A percentile compares a stretch with the other conserved stretches of the same genome.
Evolutionary conservation across 1,140 invertebrate species (phyloP).

Genomic region (Zaprionus kolodkinae): DNA sequence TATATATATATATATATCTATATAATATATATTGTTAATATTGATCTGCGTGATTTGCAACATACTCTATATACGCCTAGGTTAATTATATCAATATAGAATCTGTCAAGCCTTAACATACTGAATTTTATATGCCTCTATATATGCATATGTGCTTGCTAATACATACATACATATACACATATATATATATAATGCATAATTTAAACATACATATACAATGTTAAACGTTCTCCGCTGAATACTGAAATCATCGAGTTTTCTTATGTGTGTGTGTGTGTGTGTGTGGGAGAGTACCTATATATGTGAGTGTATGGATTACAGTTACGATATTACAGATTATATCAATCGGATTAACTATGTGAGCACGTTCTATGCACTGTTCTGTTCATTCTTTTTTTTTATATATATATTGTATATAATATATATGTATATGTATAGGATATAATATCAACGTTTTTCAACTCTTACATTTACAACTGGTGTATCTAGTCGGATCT

Average conservation of each 20-base stretch:
- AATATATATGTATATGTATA: constrained; percentile 39
- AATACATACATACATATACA: constrained; percentile 44
- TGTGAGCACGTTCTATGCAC: constrained; percentile 27
- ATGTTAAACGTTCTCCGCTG: constrained; percentile 53
- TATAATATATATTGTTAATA: constrained; percentile 30
- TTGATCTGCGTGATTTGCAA: constrained; percentile 36
- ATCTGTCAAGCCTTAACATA: constrained; percentile 69
- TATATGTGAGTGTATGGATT: constrained; percentile 25
- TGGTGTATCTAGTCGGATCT: constrained; percentile 49
- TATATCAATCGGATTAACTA: constrained; percentile 36
- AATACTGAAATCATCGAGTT: constrained; percentile 81
- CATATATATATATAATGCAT: constrained; percentile 53
- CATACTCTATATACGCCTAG: constrained; percentile 20
- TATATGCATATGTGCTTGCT: constrained; percentile 39
- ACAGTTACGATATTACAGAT: constrained; percentile 36
- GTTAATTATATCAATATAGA: constrained; percentile 55
- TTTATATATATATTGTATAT: constrained; percentile 24
- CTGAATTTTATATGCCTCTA: constrained; percentile 37
- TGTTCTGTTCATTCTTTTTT: neutral
- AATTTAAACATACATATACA: constrained; percentile 63
- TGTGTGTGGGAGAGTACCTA: constrained; percentile 17
- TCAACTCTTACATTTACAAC: constrained; percentile 70
- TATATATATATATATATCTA: constrained; percentile 15
- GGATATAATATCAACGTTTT: constrained; percentile 71
- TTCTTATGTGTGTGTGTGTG: constrained; percentile 28